Percentiles rank a stretch among this genome's conserved stretches.
These are phyloP conservation scores for Parauchenoglanis punctatus DNA, from an alignment of 2,797 vertebrate genomes.

Conservation along the genomic window DNA sequence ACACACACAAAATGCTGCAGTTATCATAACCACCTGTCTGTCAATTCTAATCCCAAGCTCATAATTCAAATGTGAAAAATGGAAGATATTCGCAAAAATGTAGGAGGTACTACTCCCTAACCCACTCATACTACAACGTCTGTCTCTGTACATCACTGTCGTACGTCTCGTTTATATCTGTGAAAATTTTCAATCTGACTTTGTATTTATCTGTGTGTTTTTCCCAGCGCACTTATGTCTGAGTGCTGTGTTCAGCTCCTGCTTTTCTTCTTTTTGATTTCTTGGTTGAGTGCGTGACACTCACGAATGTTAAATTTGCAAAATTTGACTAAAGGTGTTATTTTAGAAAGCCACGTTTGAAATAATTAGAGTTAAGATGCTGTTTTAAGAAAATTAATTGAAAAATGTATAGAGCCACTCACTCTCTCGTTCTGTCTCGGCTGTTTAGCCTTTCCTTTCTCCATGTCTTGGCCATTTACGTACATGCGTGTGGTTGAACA, in stretches of 20 bases:
- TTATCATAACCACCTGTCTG: constrained; percentile 73
- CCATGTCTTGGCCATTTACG: not conserved
- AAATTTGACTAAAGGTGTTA: not conserved
- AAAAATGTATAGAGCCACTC: not conserved
- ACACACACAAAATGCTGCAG: constrained; percentile 67
- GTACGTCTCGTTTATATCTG: constrained; percentile 13
- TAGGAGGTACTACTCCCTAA: constrained; percentile 59
- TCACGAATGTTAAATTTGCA: constrained; percentile 23
- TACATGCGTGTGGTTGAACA: constrained; percentile 28
- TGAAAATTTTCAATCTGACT: constrained; percentile 14
- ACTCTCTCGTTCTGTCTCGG: not conserved
- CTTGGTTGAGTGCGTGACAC: not conserved
- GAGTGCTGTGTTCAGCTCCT: not conserved
- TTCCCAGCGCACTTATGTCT: not conserved
- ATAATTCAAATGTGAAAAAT: constrained; percentile 71
- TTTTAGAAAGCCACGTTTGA: constrained; percentile 24
- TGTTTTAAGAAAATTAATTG: not conserved
- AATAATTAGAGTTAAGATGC: constrained; percentile 13
- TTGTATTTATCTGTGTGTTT: constrained; percentile 33
- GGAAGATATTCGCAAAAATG: constrained; percentile 69
- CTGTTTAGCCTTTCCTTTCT: constrained; percentile 5
- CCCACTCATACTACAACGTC: constrained; percentile 10
- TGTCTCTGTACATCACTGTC: constrained; percentile 2
- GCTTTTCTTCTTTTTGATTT: not conserved
- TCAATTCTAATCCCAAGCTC: not conserved